Evolutionary conservation across 2,797 vertebrate genomes (phyloP).

Genomic region (Hydrolagus colliei): DNA sequence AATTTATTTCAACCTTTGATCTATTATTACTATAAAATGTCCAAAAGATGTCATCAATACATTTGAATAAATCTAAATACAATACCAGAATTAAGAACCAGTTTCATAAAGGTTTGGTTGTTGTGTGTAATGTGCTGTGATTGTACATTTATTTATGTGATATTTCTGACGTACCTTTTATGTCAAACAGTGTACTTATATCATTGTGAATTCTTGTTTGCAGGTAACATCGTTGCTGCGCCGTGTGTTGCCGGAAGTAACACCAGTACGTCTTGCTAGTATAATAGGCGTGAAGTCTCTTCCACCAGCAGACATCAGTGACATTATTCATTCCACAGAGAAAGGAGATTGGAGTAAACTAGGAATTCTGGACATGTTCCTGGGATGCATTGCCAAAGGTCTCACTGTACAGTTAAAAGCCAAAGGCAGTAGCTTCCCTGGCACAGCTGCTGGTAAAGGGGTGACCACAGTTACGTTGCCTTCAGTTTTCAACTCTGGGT

Average conservation of each 20-base stretch:
- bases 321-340: conserved; percentile 98
- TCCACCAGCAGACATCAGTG: conserved; percentile 95
- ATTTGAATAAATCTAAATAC: too few relatives aligned
- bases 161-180: not conserved
- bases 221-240: conserved; percentile 92
- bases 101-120: too few relatives aligned
- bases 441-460: conserved; percentile 86
- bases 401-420: conserved; percentile 98
- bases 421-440: conserved; percentile 90
- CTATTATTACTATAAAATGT: too few relatives aligned
- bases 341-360: conserved; percentile 97
- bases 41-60: too few relatives aligned
- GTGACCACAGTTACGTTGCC: conserved; percentile 95
- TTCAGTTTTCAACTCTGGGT: conserved; percentile 99
- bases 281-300: conserved; percentile 95
- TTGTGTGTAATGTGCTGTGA: too few relatives aligned
- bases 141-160: not conserved
- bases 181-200: not conserved
- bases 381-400: conserved; percentile 96
- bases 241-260: conserved; percentile 92
- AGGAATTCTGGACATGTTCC: conserved; percentile 96
- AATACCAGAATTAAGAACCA: too few relatives aligned
- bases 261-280: conserved; percentile 87
- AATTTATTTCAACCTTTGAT: too few relatives aligned
- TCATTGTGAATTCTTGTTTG: conserved; percentile 12